phyloP scores from a whole-genome alignment of 2,888 invertebrate genomes.

The Volucella inanis region DNA sequence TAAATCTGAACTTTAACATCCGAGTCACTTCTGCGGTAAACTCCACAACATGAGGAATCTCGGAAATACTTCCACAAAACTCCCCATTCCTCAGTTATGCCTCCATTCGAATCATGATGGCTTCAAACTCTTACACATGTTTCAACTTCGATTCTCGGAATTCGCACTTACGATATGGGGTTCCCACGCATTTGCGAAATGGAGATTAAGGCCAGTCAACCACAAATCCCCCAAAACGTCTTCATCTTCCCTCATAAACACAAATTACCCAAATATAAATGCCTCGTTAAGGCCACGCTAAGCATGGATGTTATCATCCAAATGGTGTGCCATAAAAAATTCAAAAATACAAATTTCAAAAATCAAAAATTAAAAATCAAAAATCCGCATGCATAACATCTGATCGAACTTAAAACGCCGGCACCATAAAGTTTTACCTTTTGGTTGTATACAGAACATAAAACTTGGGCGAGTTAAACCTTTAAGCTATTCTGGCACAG shows the following conservation, averaged over 20 bases:
- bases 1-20: no score
- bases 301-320: slow-evolving; percentile 39
- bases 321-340: slow-evolving; percentile 9
- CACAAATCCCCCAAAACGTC: background rate
- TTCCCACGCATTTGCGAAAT: background rate
- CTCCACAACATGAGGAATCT: no score
- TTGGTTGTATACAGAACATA: slow-evolving; percentile 18
- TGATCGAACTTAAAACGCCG: background rate
- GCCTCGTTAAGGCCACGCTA: slow-evolving; percentile 40
- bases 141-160: background rate
- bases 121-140: background rate
- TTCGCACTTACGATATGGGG: slow-evolving; percentile 14
- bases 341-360: background rate
- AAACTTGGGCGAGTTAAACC: slow-evolving; percentile 11
- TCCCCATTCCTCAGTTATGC: background rate
- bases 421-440: background rate
- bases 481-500: slow-evolving; percentile 5
- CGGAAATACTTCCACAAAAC: no score
- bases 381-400: slow-evolving; percentile 43
- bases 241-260: slow-evolving; percentile 29
- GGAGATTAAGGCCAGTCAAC: slow-evolving; percentile 22
- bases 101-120: slow-evolving; percentile 25
- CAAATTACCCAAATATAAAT: slow-evolving; percentile 44
- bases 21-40: no score
- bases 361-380: slow-evolving; percentile 14